Evolutionary conservation across 2,113 vertebrate genomes (phyloP), one percentile per base, ranked within the genome.

Genomic region (Hypomesus transpacificus): DNA sequence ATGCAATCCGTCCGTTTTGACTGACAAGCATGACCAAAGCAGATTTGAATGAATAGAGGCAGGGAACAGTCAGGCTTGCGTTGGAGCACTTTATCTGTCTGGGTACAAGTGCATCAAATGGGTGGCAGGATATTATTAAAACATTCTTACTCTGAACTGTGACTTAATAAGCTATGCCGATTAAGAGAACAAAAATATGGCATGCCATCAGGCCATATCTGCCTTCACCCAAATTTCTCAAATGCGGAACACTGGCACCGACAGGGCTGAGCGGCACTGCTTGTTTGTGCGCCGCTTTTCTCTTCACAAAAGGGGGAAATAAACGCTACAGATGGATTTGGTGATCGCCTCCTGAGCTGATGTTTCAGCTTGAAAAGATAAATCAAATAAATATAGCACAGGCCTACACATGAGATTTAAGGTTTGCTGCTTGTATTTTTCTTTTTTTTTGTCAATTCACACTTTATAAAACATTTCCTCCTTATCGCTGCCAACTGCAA

Each of bases 101-200:
- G 72, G 17, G 85, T 85, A 86, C 85, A 88, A 89, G 87, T 82
- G 83, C 85, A 82, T 89, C 78, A 84, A 89, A 89, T 62, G 82
- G 83, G 78, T 86, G 82, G 82, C 81, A 80, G 78, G 82, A 82
- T 80, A 84, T 88, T 90, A 90, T 88, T 90, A 88, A 91, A 91
- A 87, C 83, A 77, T 66, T 58, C 54, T 83, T 24, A 80, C 89
- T 80, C 81, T 84, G 82, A 88, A 87, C 82, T 84, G 78, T 87
- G 90, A 89, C 89, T 91, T 91, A 89, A 90, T 92, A 88, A 89
- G 88, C 79, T 70, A 89, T 80, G 89, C 85, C 82, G 87, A 90
- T 90, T 90, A 90, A 73, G 78, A 69, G 84, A 88, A 89, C 85
- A 91, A 89, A 88, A 89, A 86, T 85, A 82, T 75, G 81, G 79